Evolutionary conservation across 1,140 invertebrate species (phyloP).

Genomic region (Rhizoglyphus robini): DNA sequence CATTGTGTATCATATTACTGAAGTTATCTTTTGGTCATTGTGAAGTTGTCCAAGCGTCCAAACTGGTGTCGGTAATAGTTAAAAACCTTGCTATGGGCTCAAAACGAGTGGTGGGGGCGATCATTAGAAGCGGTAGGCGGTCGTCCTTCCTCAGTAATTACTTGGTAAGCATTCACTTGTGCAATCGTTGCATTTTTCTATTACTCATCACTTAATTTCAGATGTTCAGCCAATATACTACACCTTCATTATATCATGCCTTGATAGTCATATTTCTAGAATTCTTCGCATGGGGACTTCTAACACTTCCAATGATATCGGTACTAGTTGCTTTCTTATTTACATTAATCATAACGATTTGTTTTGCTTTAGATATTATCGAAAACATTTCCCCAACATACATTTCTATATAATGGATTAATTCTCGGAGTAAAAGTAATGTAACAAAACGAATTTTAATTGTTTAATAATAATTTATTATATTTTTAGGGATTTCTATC

Average conservation of each 20-base stretch:
- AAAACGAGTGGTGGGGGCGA: constrained; percentile 15
- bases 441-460: constrained; percentile 11
- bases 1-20: no score
- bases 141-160: background rate
- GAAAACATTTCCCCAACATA: constrained; percentile 94
- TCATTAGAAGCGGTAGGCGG: constrained; percentile 15
- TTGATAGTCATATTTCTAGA: constrained; percentile 97
- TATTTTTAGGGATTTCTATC: constrained; percentile 74
- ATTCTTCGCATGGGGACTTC: constrained; percentile 97
- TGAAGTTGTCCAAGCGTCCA: no score
- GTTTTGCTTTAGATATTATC: constrained; percentile 56
- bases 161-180: background rate
- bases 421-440: constrained; percentile 86
- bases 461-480: constrained; percentile 7
- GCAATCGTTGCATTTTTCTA: background rate
- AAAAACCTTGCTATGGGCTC: constrained; percentile 6
- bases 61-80: no score
- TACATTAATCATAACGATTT: constrained; percentile 10
- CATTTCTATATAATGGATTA: constrained; percentile 97
- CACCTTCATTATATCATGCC: constrained; percentile 88
- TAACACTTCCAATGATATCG: constrained; percentile 94
- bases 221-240: constrained; percentile 64
- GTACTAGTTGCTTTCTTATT: constrained; percentile 38
- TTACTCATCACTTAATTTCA: constrained; percentile 12
- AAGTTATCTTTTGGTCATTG: no score